These are phyloP conservation scores for Heliocidaris erythrogramma DNA, from an alignment of 35 echinoderm and acorn worm species.

Conservation along the genomic window DNA sequence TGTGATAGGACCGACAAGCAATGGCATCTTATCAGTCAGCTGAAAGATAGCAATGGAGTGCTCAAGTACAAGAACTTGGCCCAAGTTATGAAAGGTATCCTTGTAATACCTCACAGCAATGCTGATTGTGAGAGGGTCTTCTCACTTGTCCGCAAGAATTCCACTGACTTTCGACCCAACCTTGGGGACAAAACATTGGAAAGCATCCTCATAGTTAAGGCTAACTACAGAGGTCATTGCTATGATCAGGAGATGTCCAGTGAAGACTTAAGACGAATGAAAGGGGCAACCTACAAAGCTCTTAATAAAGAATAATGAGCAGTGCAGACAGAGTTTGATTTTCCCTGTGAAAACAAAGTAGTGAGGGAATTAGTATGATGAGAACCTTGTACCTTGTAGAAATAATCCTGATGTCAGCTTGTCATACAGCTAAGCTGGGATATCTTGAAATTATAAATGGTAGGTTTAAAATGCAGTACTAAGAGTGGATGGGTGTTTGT, in stretches of 20 bases:
- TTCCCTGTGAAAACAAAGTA: neutral
- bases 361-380: neutral
- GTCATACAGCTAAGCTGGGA: neutral
- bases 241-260: neutral
- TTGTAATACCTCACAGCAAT: constrained; percentile 56
- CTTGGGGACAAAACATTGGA: constrained; percentile 35
- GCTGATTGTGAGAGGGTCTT: constrained; percentile 44
- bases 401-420: neutral
- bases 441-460: neutral
- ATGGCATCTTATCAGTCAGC: constrained; percentile 28
- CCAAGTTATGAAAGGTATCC: neutral
- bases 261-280: neutral
- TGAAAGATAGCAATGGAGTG: neutral
- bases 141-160: constrained; percentile 21
- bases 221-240: neutral
- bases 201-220: constrained; percentile 16
- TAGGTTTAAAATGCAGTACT: neutral
- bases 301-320: neutral
- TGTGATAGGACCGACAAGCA: constrained; percentile 32
- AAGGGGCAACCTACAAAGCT: constrained; percentile 18
- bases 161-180: constrained; percentile 45
- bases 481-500: neutral
- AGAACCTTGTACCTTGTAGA: no score
- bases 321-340: neutral
- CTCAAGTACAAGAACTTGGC: constrained; percentile 25